A percentile compares a stretch with the other conserved stretches of the same genome.
phyloP scores from a whole-genome alignment of 2,888 invertebrate species.

The Diarsia rubi region DNA sequence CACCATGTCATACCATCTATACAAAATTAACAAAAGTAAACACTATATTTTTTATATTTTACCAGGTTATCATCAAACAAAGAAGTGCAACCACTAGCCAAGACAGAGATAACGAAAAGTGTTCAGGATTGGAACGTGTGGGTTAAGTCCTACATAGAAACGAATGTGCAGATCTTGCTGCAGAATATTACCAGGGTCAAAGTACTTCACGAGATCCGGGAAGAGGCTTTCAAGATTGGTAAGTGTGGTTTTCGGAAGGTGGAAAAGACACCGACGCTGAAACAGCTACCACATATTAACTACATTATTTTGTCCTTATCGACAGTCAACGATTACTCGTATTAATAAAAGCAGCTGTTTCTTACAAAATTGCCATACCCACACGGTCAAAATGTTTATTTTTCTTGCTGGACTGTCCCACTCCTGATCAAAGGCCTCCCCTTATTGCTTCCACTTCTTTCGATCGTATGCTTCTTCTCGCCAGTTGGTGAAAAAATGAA shows the following conservation, averaged over 20 bases:
- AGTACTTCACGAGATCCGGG: slow-evolving; percentile 93
- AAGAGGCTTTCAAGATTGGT: slow-evolving; percentile 92
- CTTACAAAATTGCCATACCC: too few species aligned
- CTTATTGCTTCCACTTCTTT: too few species aligned
- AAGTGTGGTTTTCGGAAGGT: slow-evolving; percentile 47
- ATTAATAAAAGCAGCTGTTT: too few species aligned
- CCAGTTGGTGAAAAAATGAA: too few species aligned
- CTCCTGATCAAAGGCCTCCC: too few species aligned
- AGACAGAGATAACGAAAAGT: slow-evolving; percentile 80
- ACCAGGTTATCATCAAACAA: slow-evolving; percentile 82
- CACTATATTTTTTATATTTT: background rate
- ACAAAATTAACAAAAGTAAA: background rate
- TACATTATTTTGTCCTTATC: too few species aligned
- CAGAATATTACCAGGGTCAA: slow-evolving; percentile 93
- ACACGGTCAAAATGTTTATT: too few species aligned
- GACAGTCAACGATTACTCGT: too few species aligned
- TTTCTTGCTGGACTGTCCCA: too few species aligned
- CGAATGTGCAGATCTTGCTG: slow-evolving; percentile 91
- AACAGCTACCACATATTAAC: too few species aligned
- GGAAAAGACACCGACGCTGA: too few species aligned
- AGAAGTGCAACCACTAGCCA: slow-evolving; percentile 78
- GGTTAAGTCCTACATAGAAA: slow-evolving; percentile 90
- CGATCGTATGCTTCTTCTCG: too few species aligned
- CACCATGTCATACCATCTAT: background rate
- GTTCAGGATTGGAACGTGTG: slow-evolving; percentile 92